Conservation (phyloP, 2,797 vertebrate genomes). For the Pangasius mekongensis region DNA sequence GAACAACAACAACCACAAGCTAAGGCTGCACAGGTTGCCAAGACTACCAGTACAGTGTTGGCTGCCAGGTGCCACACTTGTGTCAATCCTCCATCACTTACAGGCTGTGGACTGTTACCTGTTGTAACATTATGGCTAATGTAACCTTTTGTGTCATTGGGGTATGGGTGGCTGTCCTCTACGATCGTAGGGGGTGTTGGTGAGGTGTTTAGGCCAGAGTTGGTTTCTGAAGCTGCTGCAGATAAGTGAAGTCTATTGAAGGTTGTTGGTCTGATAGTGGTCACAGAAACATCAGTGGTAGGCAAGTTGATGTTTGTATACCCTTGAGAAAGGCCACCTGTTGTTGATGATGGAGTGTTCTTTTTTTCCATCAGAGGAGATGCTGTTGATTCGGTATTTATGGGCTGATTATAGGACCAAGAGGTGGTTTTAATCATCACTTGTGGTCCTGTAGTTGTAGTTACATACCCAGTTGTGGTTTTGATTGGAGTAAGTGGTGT, state of each 20-base stretch:
- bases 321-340: background rate
- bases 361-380: background rate
- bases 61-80: conserved; percentile 71
- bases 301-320: conserved; percentile 22
- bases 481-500: background rate
- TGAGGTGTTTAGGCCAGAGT: conserved; percentile 44
- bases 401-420: background rate
- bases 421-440: background rate
- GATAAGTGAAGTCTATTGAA: background rate
- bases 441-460: conserved; percentile 14
- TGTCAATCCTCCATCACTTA: conserved; percentile 57
- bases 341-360: conserved; percentile 18
- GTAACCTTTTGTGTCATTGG: conserved; percentile 81
- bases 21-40: conserved; percentile 74
- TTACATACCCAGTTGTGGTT: conserved; percentile 3
- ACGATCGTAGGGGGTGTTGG: conserved; percentile 55
- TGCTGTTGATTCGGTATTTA: background rate
- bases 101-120: conserved; percentile 47
- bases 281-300: conserved; percentile 21
- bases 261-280: conserved; percentile 8
- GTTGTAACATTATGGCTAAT: conserved; percentile 75
- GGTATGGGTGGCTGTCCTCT: conserved; percentile 76
- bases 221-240: conserved; percentile 30
- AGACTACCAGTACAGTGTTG: conserved; percentile 75
- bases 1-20: conserved; percentile 82